These are phyloP conservation scores for Mycteria americana DNA, from an alignment of 2,797 vertebrate genomes.

Conservation along the genomic window DNA sequence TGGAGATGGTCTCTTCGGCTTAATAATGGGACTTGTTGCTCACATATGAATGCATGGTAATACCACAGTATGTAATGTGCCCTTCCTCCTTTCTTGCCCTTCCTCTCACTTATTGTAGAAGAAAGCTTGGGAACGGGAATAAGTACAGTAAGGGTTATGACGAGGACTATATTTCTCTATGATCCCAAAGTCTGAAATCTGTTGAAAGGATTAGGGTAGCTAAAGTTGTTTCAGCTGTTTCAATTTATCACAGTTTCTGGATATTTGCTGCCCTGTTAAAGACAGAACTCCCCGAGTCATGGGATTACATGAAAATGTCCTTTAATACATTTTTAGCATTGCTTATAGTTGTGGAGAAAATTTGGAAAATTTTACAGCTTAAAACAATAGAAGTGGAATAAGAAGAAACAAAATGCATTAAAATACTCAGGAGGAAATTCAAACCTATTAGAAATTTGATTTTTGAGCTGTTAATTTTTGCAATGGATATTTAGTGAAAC, in stretches of 20 bases:
- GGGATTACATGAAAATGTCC: background rate
- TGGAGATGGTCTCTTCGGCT: background rate
- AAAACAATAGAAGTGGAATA: background rate
- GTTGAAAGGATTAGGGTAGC: background rate
- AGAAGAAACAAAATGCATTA: background rate
- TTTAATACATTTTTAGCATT: background rate
- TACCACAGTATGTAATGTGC: background rate
- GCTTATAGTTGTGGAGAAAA: background rate
- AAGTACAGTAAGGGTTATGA: background rate
- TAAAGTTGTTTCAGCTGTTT: background rate
- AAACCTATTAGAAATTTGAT: background rate
- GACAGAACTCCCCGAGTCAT: background rate
- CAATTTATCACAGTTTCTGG: background rate
- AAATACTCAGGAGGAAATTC: background rate
- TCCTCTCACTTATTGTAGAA: background rate
- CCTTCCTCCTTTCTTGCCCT: background rate
- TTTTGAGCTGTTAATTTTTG: background rate
- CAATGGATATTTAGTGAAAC: background rate
- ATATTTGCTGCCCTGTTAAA: background rate
- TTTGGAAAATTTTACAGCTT: background rate
- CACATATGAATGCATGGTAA: background rate
- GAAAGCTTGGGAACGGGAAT: background rate
- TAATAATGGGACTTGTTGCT: background rate
- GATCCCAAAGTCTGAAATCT: background rate
- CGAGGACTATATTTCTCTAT: background rate